Evolutionary conservation across 2,797 vertebrate species (phyloP).

Genomic region (Bradypodion pumilum): DNA sequence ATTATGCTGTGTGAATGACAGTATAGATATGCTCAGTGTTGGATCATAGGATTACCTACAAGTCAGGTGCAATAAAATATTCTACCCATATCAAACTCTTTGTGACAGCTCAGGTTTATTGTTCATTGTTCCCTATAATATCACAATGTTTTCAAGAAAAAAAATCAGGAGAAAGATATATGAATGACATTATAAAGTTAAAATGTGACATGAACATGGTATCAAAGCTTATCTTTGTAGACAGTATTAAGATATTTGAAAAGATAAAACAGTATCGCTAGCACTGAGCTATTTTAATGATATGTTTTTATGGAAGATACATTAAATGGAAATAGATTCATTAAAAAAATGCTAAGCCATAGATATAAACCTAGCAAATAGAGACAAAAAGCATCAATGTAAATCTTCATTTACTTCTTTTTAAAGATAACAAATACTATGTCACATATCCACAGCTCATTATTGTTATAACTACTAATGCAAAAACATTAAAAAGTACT

Average conservation of each 20-base stretch:
- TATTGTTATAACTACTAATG: conserved; percentile 51
- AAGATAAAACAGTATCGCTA: not conserved
- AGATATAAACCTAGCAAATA: conserved; percentile 23
- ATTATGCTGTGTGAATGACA: too few species aligned
- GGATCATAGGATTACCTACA: conserved; percentile 8
- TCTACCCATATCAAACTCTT: not conserved
- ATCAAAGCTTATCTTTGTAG: conserved; percentile 1
- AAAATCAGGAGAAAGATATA: conserved; percentile 19
- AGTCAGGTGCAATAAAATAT: not conserved
- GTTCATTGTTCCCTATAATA: not conserved
- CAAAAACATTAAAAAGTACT: conserved; percentile 25
- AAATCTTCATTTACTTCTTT: conserved; percentile 38
- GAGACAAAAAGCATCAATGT: not conserved
- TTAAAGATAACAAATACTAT: conserved; percentile 45
- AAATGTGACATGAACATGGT: conserved; percentile 19
- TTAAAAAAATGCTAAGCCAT: not conserved
- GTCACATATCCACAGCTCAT: conserved; percentile 30
- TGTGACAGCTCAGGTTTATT: conserved; percentile 6
- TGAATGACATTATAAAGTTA: conserved; percentile 19
- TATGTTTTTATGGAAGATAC: not conserved
- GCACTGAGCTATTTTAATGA: conserved; percentile 3
- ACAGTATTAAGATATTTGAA: not conserved
- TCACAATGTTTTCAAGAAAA: conserved; percentile 9
- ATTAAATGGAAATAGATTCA: conserved; percentile 8
- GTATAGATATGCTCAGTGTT: not conserved